A percentile compares a stretch with the other conserved stretches of the same genome.
These are phyloP conservation scores for Noctua fimbriata DNA, from an alignment of 2,888 invertebrate genomes.

Conservation along the genomic window DNA sequence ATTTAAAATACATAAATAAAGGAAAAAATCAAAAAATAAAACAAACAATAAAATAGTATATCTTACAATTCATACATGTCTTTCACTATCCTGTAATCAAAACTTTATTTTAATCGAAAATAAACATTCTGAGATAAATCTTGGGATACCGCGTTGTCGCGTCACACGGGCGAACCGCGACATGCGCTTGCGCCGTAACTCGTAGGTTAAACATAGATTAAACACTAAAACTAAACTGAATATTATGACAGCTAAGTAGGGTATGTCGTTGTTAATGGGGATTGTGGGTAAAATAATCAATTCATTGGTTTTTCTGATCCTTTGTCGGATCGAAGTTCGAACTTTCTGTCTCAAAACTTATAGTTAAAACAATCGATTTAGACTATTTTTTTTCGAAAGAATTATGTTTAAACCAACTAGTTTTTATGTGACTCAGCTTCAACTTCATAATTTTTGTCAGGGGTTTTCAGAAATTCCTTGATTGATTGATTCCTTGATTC, in stretches of 20 bases:
- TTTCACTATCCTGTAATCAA: conserved; percentile 50
- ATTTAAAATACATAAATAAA: not conserved
- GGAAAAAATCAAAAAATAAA: not conserved
- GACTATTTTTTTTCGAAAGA: not conserved
- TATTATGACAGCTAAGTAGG: conserved; percentile 48
- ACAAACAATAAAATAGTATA: not conserved
- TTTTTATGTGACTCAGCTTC: not conserved
- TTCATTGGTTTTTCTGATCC: not conserved
- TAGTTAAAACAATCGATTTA: not conserved
- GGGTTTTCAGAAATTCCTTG: not conserved
- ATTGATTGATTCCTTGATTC: too few species aligned
- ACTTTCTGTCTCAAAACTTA: not conserved
- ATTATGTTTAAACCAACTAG: not conserved
- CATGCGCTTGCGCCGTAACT: conserved; percentile 72
- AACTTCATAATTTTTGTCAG: not conserved
- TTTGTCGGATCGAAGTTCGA: not conserved
- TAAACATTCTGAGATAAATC: conserved; percentile 84
- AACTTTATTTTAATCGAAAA: conserved; percentile 84
- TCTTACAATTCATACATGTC: conserved; percentile 11
- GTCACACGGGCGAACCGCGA: conserved; percentile 73
- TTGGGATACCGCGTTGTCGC: conserved; percentile 74
- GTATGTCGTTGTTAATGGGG: conserved; percentile 14
- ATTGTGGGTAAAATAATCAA: not conserved
- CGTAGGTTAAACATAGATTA: conserved; percentile 66
- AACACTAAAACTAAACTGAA: conserved; percentile 22